phyloP scores from a whole-genome alignment of 1,140 invertebrate genomes.

The Micrasema minimum region DNA sequence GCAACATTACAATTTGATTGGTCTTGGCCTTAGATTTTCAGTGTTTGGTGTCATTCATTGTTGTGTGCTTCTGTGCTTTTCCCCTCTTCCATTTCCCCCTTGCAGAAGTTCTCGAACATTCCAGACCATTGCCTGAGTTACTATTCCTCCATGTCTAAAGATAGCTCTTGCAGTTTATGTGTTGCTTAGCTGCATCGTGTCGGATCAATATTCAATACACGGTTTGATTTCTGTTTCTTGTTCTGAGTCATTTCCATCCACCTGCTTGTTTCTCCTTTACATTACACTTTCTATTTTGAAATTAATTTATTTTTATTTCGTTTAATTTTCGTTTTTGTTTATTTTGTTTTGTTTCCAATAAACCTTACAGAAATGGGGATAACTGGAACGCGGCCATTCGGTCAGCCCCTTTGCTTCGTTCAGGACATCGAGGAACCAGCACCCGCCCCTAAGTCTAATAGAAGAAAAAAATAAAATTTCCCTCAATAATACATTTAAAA shows the following conservation, averaged over 20 bases:
- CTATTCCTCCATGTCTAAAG: neutral
- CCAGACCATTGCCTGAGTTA: slow-evolving; percentile 16
- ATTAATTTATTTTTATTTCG: slow-evolving; percentile 36
- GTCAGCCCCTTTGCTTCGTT: slow-evolving; percentile 76
- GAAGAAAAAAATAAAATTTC: slow-evolving; percentile 63
- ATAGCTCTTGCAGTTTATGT: slow-evolving; percentile 28
- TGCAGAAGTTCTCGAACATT: neutral
- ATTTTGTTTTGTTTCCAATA: slow-evolving; percentile 64
- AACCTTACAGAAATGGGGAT: slow-evolving; percentile 67
- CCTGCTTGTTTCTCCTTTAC: slow-evolving; percentile 8
- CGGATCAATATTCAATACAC: slow-evolving; percentile 28
- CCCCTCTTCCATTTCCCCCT: neutral
- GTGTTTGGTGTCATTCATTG: slow-evolving; percentile 43
- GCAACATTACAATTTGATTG: too few species aligned
- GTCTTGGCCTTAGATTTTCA: neutral
- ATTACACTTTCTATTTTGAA: slow-evolving; percentile 7
- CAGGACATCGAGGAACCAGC: slow-evolving; percentile 69
- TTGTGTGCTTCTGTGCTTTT: slow-evolving; percentile 42
- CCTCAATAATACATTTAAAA: neutral
- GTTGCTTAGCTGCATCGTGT: slow-evolving; percentile 37
- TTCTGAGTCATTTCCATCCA: neutral
- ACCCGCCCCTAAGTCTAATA: slow-evolving; percentile 65
- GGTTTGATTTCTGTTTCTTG: slow-evolving; percentile 36
- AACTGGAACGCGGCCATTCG: slow-evolving; percentile 77
- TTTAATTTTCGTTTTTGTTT: slow-evolving; percentile 58